A percentile compares a stretch with the other conserved stretches of the same genome.
Conservation (phyloP, 1,140 invertebrate species). For the Stegodyphus dumicola region DNA sequence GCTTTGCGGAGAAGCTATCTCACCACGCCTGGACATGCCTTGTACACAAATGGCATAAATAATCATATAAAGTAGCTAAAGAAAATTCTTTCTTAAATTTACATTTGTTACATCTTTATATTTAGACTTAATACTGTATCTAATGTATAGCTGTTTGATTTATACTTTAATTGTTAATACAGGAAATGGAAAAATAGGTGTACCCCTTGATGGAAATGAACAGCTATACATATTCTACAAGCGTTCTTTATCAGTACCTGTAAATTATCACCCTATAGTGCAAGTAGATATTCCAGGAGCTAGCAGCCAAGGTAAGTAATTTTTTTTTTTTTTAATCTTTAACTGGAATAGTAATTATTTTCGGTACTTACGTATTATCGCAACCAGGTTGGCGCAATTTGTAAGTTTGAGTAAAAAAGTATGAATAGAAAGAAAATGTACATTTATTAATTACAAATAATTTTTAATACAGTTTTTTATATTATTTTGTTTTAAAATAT, state of each 20-base stretch:
- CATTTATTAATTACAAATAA: too few relatives aligned
- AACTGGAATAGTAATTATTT: too few relatives aligned
- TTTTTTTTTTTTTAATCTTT: neutral
- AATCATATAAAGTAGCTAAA: neutral
- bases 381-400: too few relatives aligned
- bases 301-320: constrained; percentile 68
- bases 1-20: too few relatives aligned
- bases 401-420: too few relatives aligned
- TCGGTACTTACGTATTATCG: too few relatives aligned
- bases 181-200: constrained; percentile 64
- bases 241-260: constrained; percentile 77
- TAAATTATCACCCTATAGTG: constrained; percentile 81
- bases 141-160: neutral
- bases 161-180: neutral
- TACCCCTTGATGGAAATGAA: constrained; percentile 65
- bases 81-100: neutral
- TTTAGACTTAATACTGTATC: neutral
- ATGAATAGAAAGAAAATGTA: too few relatives aligned
- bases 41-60: neutral
- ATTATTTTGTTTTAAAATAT: too few relatives aligned
- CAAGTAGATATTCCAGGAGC: constrained; percentile 71
- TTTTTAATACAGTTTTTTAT: too few relatives aligned
- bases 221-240: constrained; percentile 70
- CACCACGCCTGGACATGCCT: too few relatives aligned
- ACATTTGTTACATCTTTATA: neutral